Base-by-base conservation (phyloP, 2,113 vertebrate species). In the Colaptes auratus region DNA sequence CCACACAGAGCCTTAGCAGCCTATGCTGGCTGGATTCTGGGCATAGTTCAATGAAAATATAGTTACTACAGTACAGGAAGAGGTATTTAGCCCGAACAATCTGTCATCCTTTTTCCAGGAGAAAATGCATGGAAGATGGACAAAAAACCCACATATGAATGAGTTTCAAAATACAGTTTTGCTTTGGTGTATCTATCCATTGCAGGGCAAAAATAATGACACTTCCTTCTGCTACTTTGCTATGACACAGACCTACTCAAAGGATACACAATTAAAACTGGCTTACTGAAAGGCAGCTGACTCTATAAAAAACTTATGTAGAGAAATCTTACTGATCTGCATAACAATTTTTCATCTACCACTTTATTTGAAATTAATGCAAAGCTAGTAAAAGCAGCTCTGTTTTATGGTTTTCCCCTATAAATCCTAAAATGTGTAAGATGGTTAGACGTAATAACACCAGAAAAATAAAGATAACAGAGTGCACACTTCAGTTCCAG, bases 351-450 rank as follows among this genome's bases (percentile, higher is more conserved):
- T 91, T 70, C 63, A 36, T 87, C 71, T 93, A 35, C 60, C 44
- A 12, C 23, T 75, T 91, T 87, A 88, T 84, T 85, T 75, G 61
- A 88, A 70, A 93, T 76, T 61, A 88, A 50, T 70, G 31, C 36
- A 77, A 76, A 76, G 17, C 42, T 82, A 89, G 55, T 91, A 84
- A 93, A 94, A 95, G 46, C 76, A 95, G 70, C 76, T 94, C 69
- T 86, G n/a, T 88, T 93, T 97, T 78, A 70, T 48, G 48, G 53
- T 74, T 95, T 96, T 89, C 89, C 70, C 23, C 59, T 28, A 9
- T 76, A 89, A 95, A 82, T 77, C 55, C 90, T 92, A 48, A 67
- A 69, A 95, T 95, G 90, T 84, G 23, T 95, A 92, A 94, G 72
- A 88, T 88, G 75, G 44, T 91, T 91, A 82, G 35, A 88, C 77